Evolutionary conservation across 2,113 vertebrate species (phyloP).

Genomic region (Mastomys natalensis): DNA sequence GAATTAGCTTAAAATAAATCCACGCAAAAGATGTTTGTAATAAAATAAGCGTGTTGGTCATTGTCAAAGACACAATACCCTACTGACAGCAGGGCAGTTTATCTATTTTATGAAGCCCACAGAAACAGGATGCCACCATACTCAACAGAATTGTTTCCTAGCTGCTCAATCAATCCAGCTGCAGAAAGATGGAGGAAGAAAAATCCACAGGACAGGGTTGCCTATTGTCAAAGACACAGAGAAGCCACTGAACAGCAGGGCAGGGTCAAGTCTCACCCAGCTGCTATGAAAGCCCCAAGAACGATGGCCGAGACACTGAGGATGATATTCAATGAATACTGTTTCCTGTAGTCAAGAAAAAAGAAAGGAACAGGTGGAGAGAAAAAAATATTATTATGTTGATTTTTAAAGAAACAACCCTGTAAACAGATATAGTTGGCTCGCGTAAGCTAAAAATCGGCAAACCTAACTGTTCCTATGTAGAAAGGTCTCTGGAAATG

Average conservation of each 20-base stretch:
- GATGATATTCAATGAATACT: constrained; percentile 87
- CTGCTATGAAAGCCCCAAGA: constrained; percentile 93
- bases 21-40: too few relatives aligned
- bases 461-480: neutral
- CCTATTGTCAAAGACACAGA: constrained; percentile 71
- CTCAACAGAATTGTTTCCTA: constrained; percentile 31
- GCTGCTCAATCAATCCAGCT: constrained; percentile 18
- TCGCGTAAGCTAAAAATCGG: neutral
- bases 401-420: neutral
- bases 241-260: constrained; percentile 17
- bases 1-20: too few relatives aligned
- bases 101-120: too few relatives aligned
- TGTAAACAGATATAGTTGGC: neutral
- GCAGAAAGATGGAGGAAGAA: constrained; percentile 66
- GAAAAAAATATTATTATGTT: neutral
- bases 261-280: constrained; percentile 89
- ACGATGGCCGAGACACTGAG: constrained; percentile 91
- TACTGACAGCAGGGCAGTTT: too few relatives aligned
- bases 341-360: constrained; percentile 87
- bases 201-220: neutral
- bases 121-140: neutral
- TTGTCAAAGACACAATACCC: too few relatives aligned
- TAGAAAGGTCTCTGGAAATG: neutral
- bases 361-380: neutral
- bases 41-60: too few relatives aligned